phyloP scores from a whole-genome alignment of 2,113 vertebrate species.

The Oreochromis tanganicae region DNA sequence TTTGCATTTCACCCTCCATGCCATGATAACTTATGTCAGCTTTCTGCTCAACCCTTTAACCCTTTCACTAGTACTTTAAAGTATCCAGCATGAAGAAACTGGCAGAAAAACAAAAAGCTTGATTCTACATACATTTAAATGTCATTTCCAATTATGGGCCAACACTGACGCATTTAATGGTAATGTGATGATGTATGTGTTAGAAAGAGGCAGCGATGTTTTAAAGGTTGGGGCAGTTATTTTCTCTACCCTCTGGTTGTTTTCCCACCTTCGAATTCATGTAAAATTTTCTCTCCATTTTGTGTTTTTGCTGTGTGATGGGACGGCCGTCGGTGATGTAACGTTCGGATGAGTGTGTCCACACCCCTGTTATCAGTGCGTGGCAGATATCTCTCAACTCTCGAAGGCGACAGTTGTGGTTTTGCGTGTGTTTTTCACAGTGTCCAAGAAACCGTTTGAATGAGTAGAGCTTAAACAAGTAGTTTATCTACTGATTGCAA shows the following conservation, averaged over 20 bases:
- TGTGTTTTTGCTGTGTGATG: not conserved
- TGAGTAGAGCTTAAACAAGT: not conserved
- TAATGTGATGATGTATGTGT: not conserved
- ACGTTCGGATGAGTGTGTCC: conserved; percentile 10
- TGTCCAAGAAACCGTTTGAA: not conserved
- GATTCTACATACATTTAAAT: conserved; percentile 27
- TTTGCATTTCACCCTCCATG: not conserved
- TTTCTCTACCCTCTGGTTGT: not conserved
- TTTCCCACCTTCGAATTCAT: not conserved
- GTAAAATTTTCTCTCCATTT: not conserved
- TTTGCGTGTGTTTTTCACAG: not conserved
- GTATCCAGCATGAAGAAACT: not conserved
- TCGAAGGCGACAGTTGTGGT: too few relatives aligned
- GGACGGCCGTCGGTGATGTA: not conserved
- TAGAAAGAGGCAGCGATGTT: not conserved
- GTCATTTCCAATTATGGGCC: conserved; percentile 13
- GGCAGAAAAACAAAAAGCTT: not conserved
- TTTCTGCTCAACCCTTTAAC: not conserved
- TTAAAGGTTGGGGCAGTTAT: not conserved
- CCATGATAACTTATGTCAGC: not conserved
- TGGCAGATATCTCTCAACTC: conserved; percentile 25
- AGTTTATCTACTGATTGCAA: not conserved
- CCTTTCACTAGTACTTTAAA: not conserved
- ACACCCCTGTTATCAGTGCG: conserved; percentile 60
- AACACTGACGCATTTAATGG: not conserved